phyloP scores from a whole-genome alignment of 1,140 invertebrate species.

The Uloborus diversus region DNA sequence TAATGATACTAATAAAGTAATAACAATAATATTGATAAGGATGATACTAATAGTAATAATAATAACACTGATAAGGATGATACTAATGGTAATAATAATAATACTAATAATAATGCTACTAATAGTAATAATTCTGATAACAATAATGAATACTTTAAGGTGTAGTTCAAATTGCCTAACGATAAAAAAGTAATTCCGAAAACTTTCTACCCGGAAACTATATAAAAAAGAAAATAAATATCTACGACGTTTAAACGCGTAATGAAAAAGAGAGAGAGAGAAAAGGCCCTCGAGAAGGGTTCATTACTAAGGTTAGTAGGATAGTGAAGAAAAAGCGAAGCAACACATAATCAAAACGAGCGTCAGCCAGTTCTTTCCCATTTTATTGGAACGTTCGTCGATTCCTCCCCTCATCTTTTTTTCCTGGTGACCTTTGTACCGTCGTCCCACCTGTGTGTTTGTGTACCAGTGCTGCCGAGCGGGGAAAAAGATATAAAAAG shows the following conservation, averaged over 20 bases:
- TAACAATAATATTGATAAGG: too few relatives aligned
- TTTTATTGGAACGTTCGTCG: background rate
- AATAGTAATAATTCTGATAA: too few relatives aligned
- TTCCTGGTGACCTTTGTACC: constrained; percentile 10
- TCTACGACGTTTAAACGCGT: background rate
- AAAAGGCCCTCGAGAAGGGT: background rate
- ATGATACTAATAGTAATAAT: too few relatives aligned
- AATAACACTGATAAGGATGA: too few relatives aligned
- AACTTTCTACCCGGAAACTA: too few relatives aligned
- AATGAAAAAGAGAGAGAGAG: background rate
- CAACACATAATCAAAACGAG: constrained; percentile 10
- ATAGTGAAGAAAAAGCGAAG: background rate
- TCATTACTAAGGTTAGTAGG: constrained; percentile 53
- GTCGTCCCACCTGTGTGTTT: constrained; percentile 14
- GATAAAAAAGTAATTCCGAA: too few relatives aligned
- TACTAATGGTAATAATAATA: too few relatives aligned
- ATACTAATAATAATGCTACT: too few relatives aligned
- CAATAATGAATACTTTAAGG: too few relatives aligned
- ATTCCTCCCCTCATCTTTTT: background rate
- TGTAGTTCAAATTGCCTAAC: too few relatives aligned
- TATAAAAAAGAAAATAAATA: too few relatives aligned
- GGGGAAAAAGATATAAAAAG: background rate
- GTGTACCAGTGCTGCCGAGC: background rate
- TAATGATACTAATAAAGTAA: too few relatives aligned
- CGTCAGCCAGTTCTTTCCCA: constrained; percentile 11